Evolutionary conservation across 2,797 vertebrate genomes (phyloP), one percentile per base, ranked within the genome.

Genomic region (Micropoecilia bifurca): DNA sequence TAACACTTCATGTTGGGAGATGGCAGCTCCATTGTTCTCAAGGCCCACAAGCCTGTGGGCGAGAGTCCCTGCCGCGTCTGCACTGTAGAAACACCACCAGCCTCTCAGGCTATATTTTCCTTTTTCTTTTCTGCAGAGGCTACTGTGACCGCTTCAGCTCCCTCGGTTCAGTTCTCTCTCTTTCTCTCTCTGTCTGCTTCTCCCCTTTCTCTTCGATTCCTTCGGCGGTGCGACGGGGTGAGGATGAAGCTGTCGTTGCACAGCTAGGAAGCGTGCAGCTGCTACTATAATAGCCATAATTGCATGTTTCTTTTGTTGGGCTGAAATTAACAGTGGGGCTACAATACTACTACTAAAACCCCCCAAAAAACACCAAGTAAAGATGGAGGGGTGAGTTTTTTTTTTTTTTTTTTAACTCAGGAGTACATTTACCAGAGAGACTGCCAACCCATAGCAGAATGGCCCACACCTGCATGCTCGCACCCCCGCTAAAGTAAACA

Each of bases 251-350:
- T 94, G 95, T 96, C 93, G 94, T 95, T 90, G 95, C 96, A 90
- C 93, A 91, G 94, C 87, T 83, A 92, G 91, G 96, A 96, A 94
- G 94, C 96, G 92, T 94, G 96, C 97, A 98, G 97, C 98, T 98
- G 97, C 97, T 96, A 95, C 97, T 96, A 97, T 98, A 98, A 98
- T 97, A 96, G 96, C 95, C 94, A 96, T 98, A 97, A 99, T 98
- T 98, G 97, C 97, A 97, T 91, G 95, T 97, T 98, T 96, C 97
- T 97, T 96, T 97, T 95, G 96, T 96, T 95, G 96, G 94, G 92
- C 94, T 96, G 94, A 98, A 98, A 98, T 98, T 97, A 97, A 96
- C 95, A 96, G 96, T 94, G 93, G 96, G 97, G 97, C 91, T 92
- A 92, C 93, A 93, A 93, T 90, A 95, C 96, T 97, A 96, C 96